Percentiles rank a stretch among this genome's conserved stretches.
Evolutionary conservation across 2,797 vertebrate genomes (phyloP).

Genomic region (Tragopan temminckii): DNA sequence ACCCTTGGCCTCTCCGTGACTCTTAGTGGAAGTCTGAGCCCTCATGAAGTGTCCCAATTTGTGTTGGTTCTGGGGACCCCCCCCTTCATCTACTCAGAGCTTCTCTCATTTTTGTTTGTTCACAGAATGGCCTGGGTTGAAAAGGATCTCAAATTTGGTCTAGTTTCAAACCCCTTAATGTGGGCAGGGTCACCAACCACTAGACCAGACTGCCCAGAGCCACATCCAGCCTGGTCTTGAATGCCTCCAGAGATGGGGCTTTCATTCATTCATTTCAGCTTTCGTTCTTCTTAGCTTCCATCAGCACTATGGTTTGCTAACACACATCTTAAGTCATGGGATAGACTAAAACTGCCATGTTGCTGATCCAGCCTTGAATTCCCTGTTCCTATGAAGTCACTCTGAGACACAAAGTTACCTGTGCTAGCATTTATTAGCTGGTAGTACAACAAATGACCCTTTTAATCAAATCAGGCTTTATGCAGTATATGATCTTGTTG

Average conservation of each 20-base stretch:
- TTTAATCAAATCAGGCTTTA: not conserved
- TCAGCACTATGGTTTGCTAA: accelerated
- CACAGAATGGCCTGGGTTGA: too few species aligned
- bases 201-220: too few species aligned
- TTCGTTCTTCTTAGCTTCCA: not conserved
- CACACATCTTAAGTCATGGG: accelerated
- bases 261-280: not conserved
- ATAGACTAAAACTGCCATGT: not conserved
- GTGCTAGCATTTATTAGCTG: not conserved
- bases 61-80: too few species aligned
- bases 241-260: too few species aligned
- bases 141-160: too few species aligned
- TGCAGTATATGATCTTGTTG: not conserved
- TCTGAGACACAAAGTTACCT: not conserved
- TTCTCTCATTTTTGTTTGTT: accelerated
- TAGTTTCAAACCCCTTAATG: too few species aligned
- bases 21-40: not conserved
- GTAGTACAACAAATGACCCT: accelerated
- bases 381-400: not conserved
- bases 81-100: not conserved
- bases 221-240: too few species aligned
- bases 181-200: too few species aligned
- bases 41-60: not conserved
- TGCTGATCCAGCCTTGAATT: not conserved
- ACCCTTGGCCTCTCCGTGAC: not conserved